Evolutionary conservation across 2,888 invertebrate species (phyloP).

Genomic region (Escarpia spicata): DNA sequence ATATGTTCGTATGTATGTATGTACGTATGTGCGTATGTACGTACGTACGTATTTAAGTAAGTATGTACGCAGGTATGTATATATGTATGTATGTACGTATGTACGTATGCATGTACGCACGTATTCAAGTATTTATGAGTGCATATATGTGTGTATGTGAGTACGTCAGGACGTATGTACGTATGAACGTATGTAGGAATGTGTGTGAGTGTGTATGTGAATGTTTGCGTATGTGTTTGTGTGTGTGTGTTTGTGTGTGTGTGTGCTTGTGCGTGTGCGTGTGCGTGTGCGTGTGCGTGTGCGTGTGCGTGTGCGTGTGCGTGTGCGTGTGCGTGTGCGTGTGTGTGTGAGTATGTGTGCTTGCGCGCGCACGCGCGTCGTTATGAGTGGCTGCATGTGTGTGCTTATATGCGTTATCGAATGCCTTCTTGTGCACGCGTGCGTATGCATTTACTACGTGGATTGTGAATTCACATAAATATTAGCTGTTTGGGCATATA

Average conservation of each 20-base stretch:
- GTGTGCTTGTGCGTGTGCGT: neutral
- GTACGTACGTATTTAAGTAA: neutral
- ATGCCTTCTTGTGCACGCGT: no score
- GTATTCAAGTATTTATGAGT: no score
- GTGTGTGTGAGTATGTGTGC: neutral
- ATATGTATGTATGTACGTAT: no score
- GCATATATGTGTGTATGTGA: no score
- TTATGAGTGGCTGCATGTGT: no score
- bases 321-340: neutral
- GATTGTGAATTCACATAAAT: no score
- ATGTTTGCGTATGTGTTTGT: neutral
- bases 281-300: neutral
- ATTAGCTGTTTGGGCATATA: no score
- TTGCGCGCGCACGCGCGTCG: no score
- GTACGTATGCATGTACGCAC: no score
- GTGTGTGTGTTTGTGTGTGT: neutral
- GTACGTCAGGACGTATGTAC: neutral
- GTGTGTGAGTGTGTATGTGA: neutral
- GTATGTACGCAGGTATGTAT: no score
- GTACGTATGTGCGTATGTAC: neutral
- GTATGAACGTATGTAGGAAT: neutral
- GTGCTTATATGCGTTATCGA: no score
- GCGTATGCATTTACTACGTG: no score
- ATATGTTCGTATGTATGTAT: neutral
- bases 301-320: neutral